These are phyloP conservation scores for Rhorus exstirpatorius DNA, from an alignment of 2,888 invertebrate genomes.

Conservation along the genomic window DNA sequence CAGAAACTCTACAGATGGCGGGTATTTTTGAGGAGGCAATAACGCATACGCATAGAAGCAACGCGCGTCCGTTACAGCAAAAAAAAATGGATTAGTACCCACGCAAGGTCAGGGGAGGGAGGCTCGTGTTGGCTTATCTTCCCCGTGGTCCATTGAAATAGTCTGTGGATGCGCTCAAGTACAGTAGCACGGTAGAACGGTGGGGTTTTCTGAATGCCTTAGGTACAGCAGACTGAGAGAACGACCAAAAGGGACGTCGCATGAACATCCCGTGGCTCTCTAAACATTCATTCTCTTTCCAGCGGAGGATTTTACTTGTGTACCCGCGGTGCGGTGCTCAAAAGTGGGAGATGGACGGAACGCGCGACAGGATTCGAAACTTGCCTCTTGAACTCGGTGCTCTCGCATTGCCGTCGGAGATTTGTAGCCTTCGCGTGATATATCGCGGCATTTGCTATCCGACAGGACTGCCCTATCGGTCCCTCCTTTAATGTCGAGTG, in stretches of 20 bases:
- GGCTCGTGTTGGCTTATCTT: conserved; percentile 17
- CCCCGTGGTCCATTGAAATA: not conserved
- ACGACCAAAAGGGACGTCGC: conserved; percentile 65
- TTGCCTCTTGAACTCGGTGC: conserved; percentile 70
- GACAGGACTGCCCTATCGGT: conserved; percentile 58
- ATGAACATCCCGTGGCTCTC: conserved; percentile 67
- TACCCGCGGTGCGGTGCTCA: conserved; percentile 58
- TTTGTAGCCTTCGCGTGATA: conserved; percentile 82
- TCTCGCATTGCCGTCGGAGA: conserved; percentile 75
- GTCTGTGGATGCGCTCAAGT: conserved; percentile 50
- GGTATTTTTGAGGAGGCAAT: conserved; percentile 9
- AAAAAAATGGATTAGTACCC: conserved; percentile 44
- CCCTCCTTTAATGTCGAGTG: conserved; percentile 8
- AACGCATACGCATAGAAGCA: conserved; percentile 26
- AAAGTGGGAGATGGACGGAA: conserved; percentile 17
- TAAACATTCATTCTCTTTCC: conserved; percentile 55
- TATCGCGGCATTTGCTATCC: conserved; percentile 79
- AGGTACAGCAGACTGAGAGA: conserved; percentile 55
- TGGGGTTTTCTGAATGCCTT: conserved; percentile 53
- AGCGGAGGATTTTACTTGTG: conserved; percentile 45
- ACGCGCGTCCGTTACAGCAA: conserved; percentile 20
- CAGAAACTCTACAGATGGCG: conserved; percentile 52
- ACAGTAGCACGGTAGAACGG: conserved; percentile 51
- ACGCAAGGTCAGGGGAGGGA: conserved; percentile 27
- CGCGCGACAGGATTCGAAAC: conserved; percentile 54